These are phyloP conservation scores for Pachydiplax longipennis DNA, from an alignment of 2,888 invertebrate genomes.

Conservation along the genomic window DNA sequence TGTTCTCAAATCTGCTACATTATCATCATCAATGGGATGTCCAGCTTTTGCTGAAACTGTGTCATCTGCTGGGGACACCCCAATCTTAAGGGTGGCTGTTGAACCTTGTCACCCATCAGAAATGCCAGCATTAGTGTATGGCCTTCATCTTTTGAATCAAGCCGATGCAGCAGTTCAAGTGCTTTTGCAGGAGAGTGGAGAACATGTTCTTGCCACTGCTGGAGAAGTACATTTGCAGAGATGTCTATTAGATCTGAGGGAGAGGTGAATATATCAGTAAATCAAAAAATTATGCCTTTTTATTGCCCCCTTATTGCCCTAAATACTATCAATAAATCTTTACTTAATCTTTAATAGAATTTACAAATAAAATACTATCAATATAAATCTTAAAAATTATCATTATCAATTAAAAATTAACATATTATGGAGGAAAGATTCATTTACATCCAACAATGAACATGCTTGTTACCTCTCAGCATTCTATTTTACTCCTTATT, in stretches of 20 bases:
- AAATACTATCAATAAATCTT: too few relatives aligned
- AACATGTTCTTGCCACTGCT: conserved; percentile 92
- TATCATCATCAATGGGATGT: conserved; percentile 81
- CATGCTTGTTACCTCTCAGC: too few relatives aligned
- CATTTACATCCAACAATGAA: too few relatives aligned
- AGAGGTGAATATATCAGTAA: conserved; percentile 57
- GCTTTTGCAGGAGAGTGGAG: conserved; percentile 90
- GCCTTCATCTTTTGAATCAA: conserved; percentile 87
- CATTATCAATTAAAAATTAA: too few relatives aligned
- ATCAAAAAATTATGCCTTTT: too few relatives aligned
- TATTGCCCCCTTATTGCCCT: too few relatives aligned
- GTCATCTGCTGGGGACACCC: conserved; percentile 73
- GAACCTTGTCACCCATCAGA: conserved; percentile 85
- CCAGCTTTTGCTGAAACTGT: conserved; percentile 83
- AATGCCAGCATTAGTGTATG: conserved; percentile 67
- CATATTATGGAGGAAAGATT: too few relatives aligned
- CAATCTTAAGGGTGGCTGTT: conserved; percentile 92
- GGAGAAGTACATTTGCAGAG: conserved; percentile 97
- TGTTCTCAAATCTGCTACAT: conserved; percentile 87
- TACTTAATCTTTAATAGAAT: too few relatives aligned
- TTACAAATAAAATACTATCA: too few relatives aligned
- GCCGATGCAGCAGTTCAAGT: conserved; percentile 94
- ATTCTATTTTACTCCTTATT: too few relatives aligned
- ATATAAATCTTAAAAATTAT: too few relatives aligned
- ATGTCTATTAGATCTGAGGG: conserved; percentile 89